Percentiles rank a stretch among this genome's conserved stretches.
phyloP scores from a whole-genome alignment of 2,888 invertebrate species.

The Luffia ferchaultella region DNA sequence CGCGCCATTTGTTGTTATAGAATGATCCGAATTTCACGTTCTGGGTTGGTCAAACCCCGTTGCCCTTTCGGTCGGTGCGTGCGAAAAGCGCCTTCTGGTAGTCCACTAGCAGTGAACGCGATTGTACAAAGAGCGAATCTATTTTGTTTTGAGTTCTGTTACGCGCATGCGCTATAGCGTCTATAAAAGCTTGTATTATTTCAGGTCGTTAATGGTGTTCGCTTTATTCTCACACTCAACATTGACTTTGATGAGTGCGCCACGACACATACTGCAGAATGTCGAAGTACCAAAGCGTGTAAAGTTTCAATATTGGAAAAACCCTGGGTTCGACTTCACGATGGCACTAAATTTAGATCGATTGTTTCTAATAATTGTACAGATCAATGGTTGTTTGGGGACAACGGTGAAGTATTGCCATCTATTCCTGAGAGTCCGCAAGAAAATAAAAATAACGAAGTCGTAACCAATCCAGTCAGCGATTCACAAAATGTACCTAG shows the following conservation, averaged over 20 bases:
- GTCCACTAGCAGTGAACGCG: no score
- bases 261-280: constrained; percentile 24
- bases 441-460: constrained; percentile 21
- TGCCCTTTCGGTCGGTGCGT: no score
- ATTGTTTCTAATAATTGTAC: constrained; percentile 74
- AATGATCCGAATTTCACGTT: no score
- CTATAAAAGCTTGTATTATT: no score
- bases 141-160: no score
- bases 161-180: no score
- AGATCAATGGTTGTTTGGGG: constrained; percentile 54
- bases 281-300: constrained; percentile 52
- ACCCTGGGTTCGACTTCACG: constrained; percentile 67
- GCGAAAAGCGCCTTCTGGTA: no score
- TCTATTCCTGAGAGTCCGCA: constrained; percentile 20
- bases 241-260: constrained; percentile 56
- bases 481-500: constrained; percentile 15
- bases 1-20: no score
- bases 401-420: constrained; percentile 34
- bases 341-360: constrained; percentile 67
- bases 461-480: constrained; percentile 15
- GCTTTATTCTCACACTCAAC: constrained; percentile 61
- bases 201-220: constrained; percentile 68
- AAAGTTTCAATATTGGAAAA: constrained; percentile 70
- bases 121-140: no score
- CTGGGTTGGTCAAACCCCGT: no score